Conservation (phyloP, 2,797 vertebrate species). For the Channa striata region DNA sequence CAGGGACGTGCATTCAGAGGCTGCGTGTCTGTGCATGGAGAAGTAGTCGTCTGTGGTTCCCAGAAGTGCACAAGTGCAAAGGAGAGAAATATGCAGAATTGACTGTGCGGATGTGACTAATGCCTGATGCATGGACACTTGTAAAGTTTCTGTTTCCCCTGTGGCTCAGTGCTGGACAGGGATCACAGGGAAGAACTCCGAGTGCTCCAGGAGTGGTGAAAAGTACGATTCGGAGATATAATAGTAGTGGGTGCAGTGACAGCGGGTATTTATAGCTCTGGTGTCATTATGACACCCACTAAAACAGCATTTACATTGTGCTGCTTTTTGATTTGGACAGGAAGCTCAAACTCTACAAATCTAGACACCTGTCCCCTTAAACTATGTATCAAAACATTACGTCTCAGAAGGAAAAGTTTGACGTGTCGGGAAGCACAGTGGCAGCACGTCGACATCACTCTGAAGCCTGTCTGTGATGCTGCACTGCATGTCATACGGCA, state of each 20-base stretch:
- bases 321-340: constrained; percentile 15
- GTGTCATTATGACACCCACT: neutral
- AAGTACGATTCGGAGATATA: constrained; percentile 31
- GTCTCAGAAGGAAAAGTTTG: constrained; percentile 6
- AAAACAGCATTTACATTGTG: constrained; percentile 12
- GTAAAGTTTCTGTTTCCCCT: constrained; percentile 42
- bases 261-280: constrained; percentile 20
- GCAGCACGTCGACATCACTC: constrained; percentile 6
- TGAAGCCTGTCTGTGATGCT: constrained; percentile 4
- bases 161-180: constrained; percentile 54
- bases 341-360: constrained; percentile 10
- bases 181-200: constrained; percentile 42
- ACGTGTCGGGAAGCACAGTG: constrained; percentile 4
- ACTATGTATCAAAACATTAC: constrained; percentile 18
- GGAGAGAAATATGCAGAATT: constrained; percentile 67
- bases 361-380: neutral
- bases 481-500: too few species aligned
- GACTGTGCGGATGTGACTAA: constrained; percentile 68
- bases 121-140: constrained; percentile 57
- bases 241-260: constrained; percentile 15
- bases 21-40: constrained; percentile 40
- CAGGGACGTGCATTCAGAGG: constrained; percentile 27
- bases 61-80: constrained; percentile 63
- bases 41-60: constrained; percentile 35
- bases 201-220: constrained; percentile 20